These are phyloP conservation scores for Caenorhabditis virilis DNA, from an alignment of 2,888 invertebrate species.

Conservation along the genomic window DNA sequence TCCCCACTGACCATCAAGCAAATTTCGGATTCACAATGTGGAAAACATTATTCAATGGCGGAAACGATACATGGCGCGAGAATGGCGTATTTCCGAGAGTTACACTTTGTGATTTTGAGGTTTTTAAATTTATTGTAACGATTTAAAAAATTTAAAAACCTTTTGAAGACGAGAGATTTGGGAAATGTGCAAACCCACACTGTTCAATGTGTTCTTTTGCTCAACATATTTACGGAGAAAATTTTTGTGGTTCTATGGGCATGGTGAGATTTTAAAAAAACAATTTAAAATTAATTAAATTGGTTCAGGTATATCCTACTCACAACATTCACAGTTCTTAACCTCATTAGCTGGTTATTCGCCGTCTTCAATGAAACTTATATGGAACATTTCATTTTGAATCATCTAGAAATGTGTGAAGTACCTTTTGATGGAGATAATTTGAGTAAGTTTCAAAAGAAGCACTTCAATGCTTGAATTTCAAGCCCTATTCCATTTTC, in stretches of 20 bases:
- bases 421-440: conserved; percentile 47
- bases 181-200: conserved; percentile 66
- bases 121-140: background rate
- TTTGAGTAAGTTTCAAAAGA: conserved; percentile 19
- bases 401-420: conserved; percentile 66
- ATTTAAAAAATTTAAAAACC: background rate
- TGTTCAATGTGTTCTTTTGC: conserved; percentile 65
- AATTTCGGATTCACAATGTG: conserved; percentile 60
- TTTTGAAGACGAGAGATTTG: conserved; percentile 65
- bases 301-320: conserved; percentile 61
- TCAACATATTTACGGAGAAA: conserved; percentile 66
- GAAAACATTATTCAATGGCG: conserved; percentile 44
- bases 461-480: background rate
- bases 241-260: conserved; percentile 61
- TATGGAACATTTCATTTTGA: conserved; percentile 62
- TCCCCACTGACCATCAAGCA: conserved; percentile 32
- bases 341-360: conserved; percentile 60
- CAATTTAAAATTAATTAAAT: background rate
- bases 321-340: conserved; percentile 54
- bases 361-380: conserved; percentile 56
- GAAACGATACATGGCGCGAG: conserved; percentile 64
- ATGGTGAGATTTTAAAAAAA: conserved; percentile 36
- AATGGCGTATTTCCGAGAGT: conserved; percentile 67
- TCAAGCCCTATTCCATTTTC: background rate
- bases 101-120: conserved; percentile 61